Conservation (phyloP, 2,888 invertebrate genomes). For the Drosophila anceps region DNA sequence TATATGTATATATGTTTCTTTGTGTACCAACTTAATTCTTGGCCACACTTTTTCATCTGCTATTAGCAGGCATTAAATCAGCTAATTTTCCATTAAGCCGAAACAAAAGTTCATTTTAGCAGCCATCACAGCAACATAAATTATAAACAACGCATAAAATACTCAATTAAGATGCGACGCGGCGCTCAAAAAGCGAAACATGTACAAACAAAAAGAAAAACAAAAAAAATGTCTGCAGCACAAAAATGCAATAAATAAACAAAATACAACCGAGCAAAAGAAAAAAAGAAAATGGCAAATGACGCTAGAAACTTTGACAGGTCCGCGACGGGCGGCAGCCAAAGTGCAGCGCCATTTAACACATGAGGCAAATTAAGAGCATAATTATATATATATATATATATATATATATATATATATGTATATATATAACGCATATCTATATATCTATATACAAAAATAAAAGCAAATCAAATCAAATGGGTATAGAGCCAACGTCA, state of each 20-base stretch:
- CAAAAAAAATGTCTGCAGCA: constrained; percentile 40
- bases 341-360: constrained; percentile 76
- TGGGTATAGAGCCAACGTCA: constrained; percentile 37
- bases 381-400: constrained; percentile 44
- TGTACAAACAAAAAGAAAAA: constrained; percentile 26
- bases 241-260: constrained; percentile 72
- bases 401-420: constrained; percentile 23
- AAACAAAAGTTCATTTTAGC: constrained; percentile 48
- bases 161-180: constrained; percentile 67
- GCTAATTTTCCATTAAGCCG: constrained; percentile 59
- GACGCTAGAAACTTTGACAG: constrained; percentile 65
- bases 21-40: not conserved
- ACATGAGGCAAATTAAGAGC: constrained; percentile 73
- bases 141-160: constrained; percentile 69
- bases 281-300: constrained; percentile 55
- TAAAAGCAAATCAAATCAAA: constrained; percentile 28
- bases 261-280: constrained; percentile 36
- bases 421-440: constrained; percentile 11
- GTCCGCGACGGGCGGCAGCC: constrained; percentile 34
- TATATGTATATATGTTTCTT: not conserved
- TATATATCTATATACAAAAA: constrained; percentile 4
- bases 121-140: constrained; percentile 61
- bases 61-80: constrained; percentile 48
- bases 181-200: constrained; percentile 63
- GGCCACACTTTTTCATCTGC: constrained; percentile 32